Percentiles rank a stretch among this genome's conserved stretches.
phyloP scores from a whole-genome alignment of 2,797 vertebrate species.

The Chiroxiphia lanceolata region DNA sequence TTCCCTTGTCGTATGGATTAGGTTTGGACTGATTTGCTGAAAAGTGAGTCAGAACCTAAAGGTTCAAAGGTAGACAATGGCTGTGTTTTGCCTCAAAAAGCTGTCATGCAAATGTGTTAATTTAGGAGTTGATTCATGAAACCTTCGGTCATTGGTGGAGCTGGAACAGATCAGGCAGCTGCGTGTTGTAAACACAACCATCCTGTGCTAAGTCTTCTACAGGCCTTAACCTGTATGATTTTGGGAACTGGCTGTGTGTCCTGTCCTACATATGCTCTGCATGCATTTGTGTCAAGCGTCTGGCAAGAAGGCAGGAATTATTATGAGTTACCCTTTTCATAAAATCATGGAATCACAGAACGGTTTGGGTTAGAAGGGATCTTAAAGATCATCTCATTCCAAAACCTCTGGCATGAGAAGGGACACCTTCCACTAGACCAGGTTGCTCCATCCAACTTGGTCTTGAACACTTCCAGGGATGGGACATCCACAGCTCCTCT shows the following conservation, averaged over 20 bases:
- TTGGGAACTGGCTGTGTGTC: background rate
- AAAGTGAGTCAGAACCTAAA: background rate
- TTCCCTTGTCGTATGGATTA: background rate
- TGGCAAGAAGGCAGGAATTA: background rate
- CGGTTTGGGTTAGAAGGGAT: background rate
- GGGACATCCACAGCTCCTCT: background rate
- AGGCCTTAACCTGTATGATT: background rate
- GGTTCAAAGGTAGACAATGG: background rate
- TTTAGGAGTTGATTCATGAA: background rate
- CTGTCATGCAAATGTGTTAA: background rate
- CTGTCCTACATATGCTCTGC: background rate
- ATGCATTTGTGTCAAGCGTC: background rate
- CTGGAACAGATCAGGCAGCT: background rate
- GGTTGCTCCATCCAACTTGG: background rate
- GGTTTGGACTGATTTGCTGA: background rate
- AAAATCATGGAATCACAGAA: background rate
- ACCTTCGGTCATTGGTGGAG: background rate
- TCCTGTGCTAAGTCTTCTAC: background rate
- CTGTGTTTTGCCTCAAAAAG: background rate
- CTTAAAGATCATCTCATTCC: background rate
- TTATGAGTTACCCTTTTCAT: background rate
- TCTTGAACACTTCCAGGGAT: background rate
- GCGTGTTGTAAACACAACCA: fast-evolving
- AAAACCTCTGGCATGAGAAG: fast-evolving
- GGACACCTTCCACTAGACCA: background rate